Evolutionary conservation across 1,140 invertebrate genomes (phyloP), one percentile per base, ranked within the genome.

Genomic region (Acromyrmex charruanus): DNA sequence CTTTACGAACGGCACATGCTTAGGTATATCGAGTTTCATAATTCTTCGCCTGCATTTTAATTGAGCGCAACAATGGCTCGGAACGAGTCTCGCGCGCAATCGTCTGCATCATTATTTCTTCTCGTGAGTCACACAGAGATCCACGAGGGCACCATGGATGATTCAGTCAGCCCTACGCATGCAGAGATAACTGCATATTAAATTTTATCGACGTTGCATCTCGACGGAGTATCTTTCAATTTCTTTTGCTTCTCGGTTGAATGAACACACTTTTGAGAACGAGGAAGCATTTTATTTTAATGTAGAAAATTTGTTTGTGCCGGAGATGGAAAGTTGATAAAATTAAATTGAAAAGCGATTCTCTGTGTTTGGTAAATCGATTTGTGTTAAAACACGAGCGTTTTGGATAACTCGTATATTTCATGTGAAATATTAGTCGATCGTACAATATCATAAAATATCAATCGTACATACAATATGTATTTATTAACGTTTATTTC

Each of bases 21-120:
- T 79, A 66, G 77, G 59, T 77, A 31, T 65, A 77, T 89, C 65
- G 58, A 12, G 84, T 88, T 88, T 82, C 88, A 77, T 16, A 25
- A 81, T 86, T 88, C 44, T 77, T 31, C 61, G 75, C 66, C 69
- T 85, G 84, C 77, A 77, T 79, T 90, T 85, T 79, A 89, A 89
- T 90, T 77, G 84, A 88, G 16, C 44, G 77, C 35, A 74, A 89
- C 84, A 72, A 87, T 77, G 71, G 61, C 39, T 66, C 58, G 44
- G 31, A 12, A 66, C 51, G 39, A 25, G 55, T 18, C 31, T n/a
- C 49, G 55, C 44, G n/a, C 18, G n/a, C 53, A 18, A 35, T 58
- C n/a, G 66, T 53, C 63, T 39, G 68, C 71, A 31, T 85, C 82
- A 21, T 85, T 85, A 79, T 85, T 49, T 79, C 44, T 55, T 49